Evolutionary conservation across 2,797 vertebrate genomes (phyloP), one percentile per base, ranked within the genome.

Genomic region (Etheostoma perlongum): DNA sequence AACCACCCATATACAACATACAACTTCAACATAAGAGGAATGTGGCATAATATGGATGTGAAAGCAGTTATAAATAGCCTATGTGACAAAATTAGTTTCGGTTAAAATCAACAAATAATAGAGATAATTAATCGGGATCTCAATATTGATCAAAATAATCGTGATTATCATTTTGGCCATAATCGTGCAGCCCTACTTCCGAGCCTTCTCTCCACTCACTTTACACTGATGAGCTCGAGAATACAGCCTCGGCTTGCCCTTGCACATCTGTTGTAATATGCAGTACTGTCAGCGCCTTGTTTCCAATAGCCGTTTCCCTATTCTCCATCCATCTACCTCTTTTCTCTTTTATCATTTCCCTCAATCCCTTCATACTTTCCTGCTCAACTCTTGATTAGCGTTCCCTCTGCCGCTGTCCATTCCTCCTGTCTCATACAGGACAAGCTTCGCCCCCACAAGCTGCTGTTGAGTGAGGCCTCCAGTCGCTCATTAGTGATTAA

Each of bases 401-500:
- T 46, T 63, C 52, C 47, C 46, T 40, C 69, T 46, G 33, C 36
- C 14, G 0, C 63, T 57, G 61, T 53, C 70, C 70, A 1, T 40
- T 67, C 48, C 19, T 63, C 23, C 36, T 7, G 6, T 63, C 58
- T 63, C 25, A 12, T 52, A 40, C 25, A 25, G 52, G 57, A 42
- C 27, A 1, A 2, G 25, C 55, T 54, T 73, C 19, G 19, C 46
- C 51, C 59, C 51, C 46, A 68, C 60, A 53, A 63, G 59, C 65
- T 55, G 49, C 75, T 21, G 13, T 21, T 60, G 49, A 81, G 19
- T 44, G 51, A 67, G 40, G 59, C 65, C 65, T 40, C 2, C 1
- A 52, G 82, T 66, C 30, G n/a, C 73, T 86, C 85, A 73, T 90
- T 87, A 89, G 70, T 2, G 61, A 66, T 54, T 62, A 72, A 72